Evolutionary conservation across 1,140 invertebrate genomes (phyloP).

Genomic region (Heliconius melpomene): DNA sequence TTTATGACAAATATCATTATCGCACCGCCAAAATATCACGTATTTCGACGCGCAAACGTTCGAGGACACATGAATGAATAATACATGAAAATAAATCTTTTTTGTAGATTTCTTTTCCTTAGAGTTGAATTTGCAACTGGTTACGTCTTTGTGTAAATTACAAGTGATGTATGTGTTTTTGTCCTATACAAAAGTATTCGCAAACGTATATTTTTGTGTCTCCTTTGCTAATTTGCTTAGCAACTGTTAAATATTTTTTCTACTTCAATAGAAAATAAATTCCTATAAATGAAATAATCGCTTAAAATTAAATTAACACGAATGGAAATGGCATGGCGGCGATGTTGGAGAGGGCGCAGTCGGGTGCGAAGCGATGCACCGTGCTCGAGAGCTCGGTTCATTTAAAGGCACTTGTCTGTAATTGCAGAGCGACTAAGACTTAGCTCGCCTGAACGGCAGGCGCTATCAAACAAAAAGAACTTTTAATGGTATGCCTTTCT

Average conservation of each 20-base stretch:
- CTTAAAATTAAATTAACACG: constrained; percentile 70
- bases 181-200: not conserved
- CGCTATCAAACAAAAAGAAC: constrained; percentile 73
- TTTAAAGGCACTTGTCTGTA: constrained; percentile 80
- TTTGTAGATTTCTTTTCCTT: constrained; percentile 63
- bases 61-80: constrained; percentile 76
- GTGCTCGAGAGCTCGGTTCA: constrained; percentile 79
- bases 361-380: constrained; percentile 75
- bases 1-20: constrained; percentile 76
- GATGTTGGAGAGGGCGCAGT: constrained; percentile 61
- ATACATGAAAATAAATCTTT: constrained; percentile 79
- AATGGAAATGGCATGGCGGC: constrained; percentile 57
- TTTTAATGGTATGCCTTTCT: constrained; percentile 76
- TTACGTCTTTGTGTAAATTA: constrained; percentile 65
- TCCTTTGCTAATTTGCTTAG: not conserved
- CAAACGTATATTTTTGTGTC: not conserved
- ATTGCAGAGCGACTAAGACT: constrained; percentile 78
- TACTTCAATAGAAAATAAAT: constrained; percentile 27
- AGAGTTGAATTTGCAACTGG: constrained; percentile 65
- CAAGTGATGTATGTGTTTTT: constrained; percentile 40
- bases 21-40: constrained; percentile 69
- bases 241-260: not conserved
- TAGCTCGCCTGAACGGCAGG: constrained; percentile 60
- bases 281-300: constrained; percentile 49
- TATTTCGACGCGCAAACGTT: constrained; percentile 69